Percentiles rank a stretch among this genome's conserved stretches.
Conservation (phyloP, 2,797 vertebrate species). For the Petrocephalus sullivani region DNA sequence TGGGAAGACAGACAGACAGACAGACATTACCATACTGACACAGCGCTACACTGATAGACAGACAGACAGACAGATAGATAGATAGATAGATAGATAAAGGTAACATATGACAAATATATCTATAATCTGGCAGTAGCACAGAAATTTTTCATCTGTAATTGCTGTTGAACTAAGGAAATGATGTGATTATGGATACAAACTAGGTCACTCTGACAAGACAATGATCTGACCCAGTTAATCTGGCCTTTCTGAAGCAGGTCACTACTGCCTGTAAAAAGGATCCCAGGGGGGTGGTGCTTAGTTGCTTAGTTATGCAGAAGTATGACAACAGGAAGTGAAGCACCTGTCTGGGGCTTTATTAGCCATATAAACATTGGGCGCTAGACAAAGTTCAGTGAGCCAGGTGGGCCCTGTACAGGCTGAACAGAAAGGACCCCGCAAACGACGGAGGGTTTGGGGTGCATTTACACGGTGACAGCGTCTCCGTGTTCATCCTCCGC, state of each 20-base stretch:
- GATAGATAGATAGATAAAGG: background rate
- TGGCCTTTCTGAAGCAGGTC: slow-evolving; percentile 40
- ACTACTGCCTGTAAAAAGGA: slow-evolving; percentile 62
- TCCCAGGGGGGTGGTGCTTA: slow-evolving; percentile 35
- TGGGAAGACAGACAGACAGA: slow-evolving; percentile 32
- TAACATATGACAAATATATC: background rate
- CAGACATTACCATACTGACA: slow-evolving; percentile 20
- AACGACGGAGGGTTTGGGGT: background rate
- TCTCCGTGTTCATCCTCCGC: background rate
- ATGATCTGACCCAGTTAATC: slow-evolving; percentile 49
- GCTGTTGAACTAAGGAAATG: slow-evolving; percentile 1
- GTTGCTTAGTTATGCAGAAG: background rate
- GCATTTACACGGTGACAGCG: background rate
- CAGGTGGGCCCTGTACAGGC: background rate
- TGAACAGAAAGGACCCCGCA: background rate
- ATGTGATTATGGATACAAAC: slow-evolving; percentile 3
- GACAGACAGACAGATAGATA: background rate
- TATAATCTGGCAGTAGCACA: background rate
- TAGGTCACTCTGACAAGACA: background rate
- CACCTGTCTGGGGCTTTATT: background rate
- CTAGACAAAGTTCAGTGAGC: background rate
- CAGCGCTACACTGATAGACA: slow-evolving; percentile 6
- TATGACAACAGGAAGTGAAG: background rate
- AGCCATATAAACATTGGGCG: background rate
- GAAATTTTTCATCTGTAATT: background rate